Conservation (phyloP, 2,797 vertebrate species). For the Sebastolobus altivelis region DNA sequence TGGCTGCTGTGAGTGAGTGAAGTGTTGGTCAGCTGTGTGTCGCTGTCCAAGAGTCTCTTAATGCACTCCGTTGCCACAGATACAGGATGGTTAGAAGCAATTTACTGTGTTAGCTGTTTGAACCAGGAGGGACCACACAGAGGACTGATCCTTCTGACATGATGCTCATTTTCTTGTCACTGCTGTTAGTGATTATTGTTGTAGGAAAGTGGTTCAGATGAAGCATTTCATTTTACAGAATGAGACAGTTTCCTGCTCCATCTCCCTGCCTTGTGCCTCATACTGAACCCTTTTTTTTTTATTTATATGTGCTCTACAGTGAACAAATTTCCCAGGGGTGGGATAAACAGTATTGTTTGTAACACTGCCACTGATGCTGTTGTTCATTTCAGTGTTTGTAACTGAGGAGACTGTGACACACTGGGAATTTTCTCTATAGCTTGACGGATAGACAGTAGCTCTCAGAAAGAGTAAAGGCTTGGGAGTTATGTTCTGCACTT, state of each 20-base stretch:
- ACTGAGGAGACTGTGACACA: not conserved
- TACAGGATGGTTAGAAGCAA: slow-evolving; percentile 69
- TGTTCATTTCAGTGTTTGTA: not conserved
- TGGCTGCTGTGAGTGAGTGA: slow-evolving; percentile 30
- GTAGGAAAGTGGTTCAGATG: not conserved
- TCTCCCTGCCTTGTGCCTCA: not conserved
- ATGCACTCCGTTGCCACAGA: slow-evolving; percentile 70
- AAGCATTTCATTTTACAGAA: not conserved
- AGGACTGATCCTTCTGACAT: slow-evolving; percentile 8
- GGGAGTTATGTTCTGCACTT: slow-evolving; percentile 22
- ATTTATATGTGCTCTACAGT: not conserved
- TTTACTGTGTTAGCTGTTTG: slow-evolving; percentile 63
- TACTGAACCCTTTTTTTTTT: not conserved
- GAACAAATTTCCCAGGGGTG: not conserved
- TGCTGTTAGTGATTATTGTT: slow-evolving; percentile 17
- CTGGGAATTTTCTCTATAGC: not conserved
- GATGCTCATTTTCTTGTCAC: slow-evolving; percentile 47
- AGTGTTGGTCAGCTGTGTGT: slow-evolving; percentile 41
- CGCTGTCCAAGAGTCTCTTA: slow-evolving; percentile 42
- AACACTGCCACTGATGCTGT: not conserved
- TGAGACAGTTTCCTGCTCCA: not conserved
- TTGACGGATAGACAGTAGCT: not conserved
- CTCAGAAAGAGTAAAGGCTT: slow-evolving; percentile 19
- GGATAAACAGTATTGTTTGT: not conserved
- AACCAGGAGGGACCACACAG: slow-evolving; percentile 41